These are phyloP conservation scores for Mylabris phalerata DNA, from an alignment of 1,140 invertebrate genomes.

Conservation along the genomic window DNA sequence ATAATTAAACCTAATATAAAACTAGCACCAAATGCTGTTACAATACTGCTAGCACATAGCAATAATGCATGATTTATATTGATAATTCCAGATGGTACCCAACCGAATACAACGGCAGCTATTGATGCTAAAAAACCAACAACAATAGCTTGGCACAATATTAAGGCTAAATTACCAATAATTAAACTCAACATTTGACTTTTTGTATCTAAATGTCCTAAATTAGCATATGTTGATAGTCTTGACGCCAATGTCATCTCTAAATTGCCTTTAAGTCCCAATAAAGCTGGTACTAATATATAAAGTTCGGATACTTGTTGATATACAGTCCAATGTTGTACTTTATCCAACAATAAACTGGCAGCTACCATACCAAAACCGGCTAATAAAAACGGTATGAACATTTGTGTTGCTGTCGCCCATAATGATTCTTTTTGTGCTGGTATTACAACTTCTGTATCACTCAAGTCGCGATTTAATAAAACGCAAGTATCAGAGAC, in stretches of 20 bases:
- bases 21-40: slow-evolving; percentile 87
- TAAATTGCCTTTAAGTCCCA: slow-evolving; percentile 93
- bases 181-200: slow-evolving; percentile 67
- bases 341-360: slow-evolving; percentile 74
- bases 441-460: slow-evolving; percentile 6
- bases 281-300: slow-evolving; percentile 86
- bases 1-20: slow-evolving; percentile 72
- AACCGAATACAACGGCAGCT: slow-evolving; percentile 78
- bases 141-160: slow-evolving; percentile 89
- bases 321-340: slow-evolving; percentile 87
- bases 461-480: slow-evolving; percentile 8
- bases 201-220: slow-evolving; percentile 65
- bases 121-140: slow-evolving; percentile 86
- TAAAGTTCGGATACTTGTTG: slow-evolving; percentile 79
- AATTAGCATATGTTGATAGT: slow-evolving; percentile 82
- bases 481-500: slow-evolving; percentile 22
- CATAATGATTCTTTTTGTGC: slow-evolving; percentile 46
- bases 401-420: slow-evolving; percentile 73
- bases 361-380: slow-evolving; percentile 90
- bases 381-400: slow-evolving; percentile 83
- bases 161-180: slow-evolving; percentile 77
- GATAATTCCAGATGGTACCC: slow-evolving; percentile 72
- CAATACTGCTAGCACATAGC: slow-evolving; percentile 79
- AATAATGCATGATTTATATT: slow-evolving; percentile 76
- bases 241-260: slow-evolving; percentile 96